Evolutionary conservation across 2,113 vertebrate species (phyloP).

Genomic region (Etheostoma spectabile): DNA sequence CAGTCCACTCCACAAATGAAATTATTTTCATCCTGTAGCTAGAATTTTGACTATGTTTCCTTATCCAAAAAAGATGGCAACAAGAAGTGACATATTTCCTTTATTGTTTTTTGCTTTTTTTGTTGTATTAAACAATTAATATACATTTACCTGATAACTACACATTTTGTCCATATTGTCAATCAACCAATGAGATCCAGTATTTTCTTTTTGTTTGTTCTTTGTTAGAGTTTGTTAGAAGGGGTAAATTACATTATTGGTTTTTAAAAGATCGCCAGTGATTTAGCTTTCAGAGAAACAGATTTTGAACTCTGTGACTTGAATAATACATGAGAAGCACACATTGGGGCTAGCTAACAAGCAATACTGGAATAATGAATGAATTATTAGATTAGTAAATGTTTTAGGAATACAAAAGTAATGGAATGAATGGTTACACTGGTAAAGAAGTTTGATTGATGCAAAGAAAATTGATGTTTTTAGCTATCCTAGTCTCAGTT

Average conservation of each 20-base stretch:
- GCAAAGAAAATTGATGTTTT: neutral
- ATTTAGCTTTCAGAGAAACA: neutral
- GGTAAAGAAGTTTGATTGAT: neutral
- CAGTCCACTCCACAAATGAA: neutral
- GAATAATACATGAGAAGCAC: conserved; percentile 15
- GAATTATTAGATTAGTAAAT: neutral
- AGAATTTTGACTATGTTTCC: neutral
- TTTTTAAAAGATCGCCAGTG: neutral
- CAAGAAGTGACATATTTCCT: neutral
- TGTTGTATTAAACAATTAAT: neutral
- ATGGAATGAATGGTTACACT: neutral
- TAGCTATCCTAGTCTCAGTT: neutral
- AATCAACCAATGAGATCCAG: neutral
- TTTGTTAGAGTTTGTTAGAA: neutral
- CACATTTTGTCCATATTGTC: neutral
- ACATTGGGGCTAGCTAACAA: neutral
- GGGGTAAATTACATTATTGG: neutral
- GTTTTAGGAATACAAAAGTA: neutral
- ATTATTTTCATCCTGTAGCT: neutral
- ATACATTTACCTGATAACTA: neutral
- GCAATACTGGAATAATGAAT: neutral
- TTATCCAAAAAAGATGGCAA: neutral
- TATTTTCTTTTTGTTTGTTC: too few relatives aligned
- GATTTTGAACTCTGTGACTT: conserved; percentile 3
- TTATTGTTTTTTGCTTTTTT: neutral